Conservation (phyloP, 2,797 vertebrate species). For the Valencia hispanica region DNA sequence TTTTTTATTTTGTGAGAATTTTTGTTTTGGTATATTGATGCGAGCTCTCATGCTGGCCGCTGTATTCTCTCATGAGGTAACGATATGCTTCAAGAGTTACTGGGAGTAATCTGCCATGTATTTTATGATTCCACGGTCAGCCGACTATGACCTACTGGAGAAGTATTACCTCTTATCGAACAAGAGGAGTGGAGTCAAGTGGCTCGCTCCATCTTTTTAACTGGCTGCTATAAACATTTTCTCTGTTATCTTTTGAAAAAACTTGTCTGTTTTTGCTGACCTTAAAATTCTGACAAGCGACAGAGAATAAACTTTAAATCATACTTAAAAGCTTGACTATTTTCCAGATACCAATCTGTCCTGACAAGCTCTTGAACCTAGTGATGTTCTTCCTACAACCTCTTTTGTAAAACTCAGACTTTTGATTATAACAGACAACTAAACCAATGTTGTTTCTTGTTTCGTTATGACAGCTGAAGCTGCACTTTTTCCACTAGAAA, state of each 20-base stretch:
- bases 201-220: not conserved
- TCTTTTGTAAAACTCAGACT: not conserved
- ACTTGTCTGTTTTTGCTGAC: not conserved
- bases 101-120: not conserved
- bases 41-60: not conserved
- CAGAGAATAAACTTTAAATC: not conserved
- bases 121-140: conserved; percentile 4
- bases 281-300: not conserved
- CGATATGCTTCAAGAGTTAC: conserved; percentile 1
- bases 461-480: not conserved
- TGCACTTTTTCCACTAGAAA: not conserved
- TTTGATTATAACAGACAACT: not conserved
- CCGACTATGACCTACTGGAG: not conserved
- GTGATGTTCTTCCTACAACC: not conserved
- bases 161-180: not conserved
- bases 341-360: not conserved
- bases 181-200: not conserved
- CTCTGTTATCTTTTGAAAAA: no score
- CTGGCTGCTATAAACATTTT: not conserved
- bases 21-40: not conserved
- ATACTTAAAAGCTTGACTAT: not conserved
- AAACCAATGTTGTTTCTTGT: not conserved
- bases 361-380: not conserved
- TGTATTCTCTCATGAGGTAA: not conserved
- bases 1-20: not conserved